Evolutionary conservation across 1,140 invertebrate species (phyloP).

Genomic region (Bombus polaris): DNA sequence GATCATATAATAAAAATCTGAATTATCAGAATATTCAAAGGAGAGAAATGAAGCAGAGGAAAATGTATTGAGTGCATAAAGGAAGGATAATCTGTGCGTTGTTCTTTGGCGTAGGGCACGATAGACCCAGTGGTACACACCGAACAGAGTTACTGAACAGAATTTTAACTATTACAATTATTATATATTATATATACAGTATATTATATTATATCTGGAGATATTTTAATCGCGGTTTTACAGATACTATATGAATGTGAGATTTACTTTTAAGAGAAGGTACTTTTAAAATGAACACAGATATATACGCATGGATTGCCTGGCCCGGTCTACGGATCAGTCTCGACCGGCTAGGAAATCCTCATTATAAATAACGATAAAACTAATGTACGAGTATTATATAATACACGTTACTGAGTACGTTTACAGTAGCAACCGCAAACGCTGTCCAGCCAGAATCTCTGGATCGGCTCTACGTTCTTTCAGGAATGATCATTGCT

Average conservation of each 20-base stretch:
- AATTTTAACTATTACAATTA: conserved; percentile 74
- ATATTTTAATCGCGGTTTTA: conserved; percentile 81
- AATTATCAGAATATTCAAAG: conserved; percentile 19
- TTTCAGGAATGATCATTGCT: conserved; percentile 25
- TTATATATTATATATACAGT: conserved; percentile 67
- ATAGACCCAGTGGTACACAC: conserved; percentile 45
- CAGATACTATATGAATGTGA: conserved; percentile 79
- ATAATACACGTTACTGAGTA: conserved; percentile 76
- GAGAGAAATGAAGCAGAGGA: background rate
- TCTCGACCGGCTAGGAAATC: conserved; percentile 50
- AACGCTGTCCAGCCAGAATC: conserved; percentile 9
- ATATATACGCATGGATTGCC: conserved; percentile 36
- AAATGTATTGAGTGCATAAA: background rate
- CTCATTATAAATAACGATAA: conserved; percentile 51
- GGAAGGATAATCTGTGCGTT: conserved; percentile 22
- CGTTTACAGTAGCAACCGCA: conserved; percentile 70
- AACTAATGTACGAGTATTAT: conserved; percentile 62
- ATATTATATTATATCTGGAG: conserved; percentile 72
- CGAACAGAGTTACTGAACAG: conserved; percentile 66
- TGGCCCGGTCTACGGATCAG: background rate
- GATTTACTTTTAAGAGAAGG: conserved; percentile 74
- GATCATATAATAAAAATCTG: conserved; percentile 20
- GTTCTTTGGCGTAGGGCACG: conserved; percentile 15
- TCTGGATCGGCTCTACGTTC: conserved; percentile 14
- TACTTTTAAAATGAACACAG: conserved; percentile 63